Evolutionary conservation across 2,797 vertebrate species (phyloP), one percentile per base, ranked within the genome.

Genomic region (Muscicapa striata): DNA sequence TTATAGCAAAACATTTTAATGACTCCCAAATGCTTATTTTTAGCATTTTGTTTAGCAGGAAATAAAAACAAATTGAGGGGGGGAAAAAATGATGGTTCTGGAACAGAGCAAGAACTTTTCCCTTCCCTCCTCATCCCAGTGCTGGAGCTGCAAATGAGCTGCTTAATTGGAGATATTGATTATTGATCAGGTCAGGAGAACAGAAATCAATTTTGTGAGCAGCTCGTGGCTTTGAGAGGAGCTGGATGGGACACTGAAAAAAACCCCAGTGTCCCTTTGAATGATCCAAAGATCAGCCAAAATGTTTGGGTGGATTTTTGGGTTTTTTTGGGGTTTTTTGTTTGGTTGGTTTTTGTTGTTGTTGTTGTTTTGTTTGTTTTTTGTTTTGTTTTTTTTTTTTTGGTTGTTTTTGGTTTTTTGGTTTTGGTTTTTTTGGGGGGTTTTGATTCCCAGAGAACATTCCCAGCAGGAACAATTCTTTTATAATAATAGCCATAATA

Each of bases 11-110:
- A 75, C 52, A 23, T 82, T 83, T n/a, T 89, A 78, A 80, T 87
- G 79, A 48, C 46, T 89, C 89, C 91, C 91, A 85, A 91, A 48
- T 16, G 81, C 41, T 92, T 94, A 48, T 83, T 91, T 94, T 89
- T 85, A 93, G 81, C 10, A 23, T 82, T 92, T 75, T 76, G 59
- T 74, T 93, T 62, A 76, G 89, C 92, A 94, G 91, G 87, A 92
- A 93, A 94, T 92, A 87, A 89, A 95, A 94, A 76, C 63, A 87
- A 93, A 23, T 30, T 48, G 23, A 0, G 13, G 21, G n/a, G 29
- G 5, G 7, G 9, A 10, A 2, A 4, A 9, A 45, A 15, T 18
- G 54, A 30, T 75, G 45, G 23, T 43, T 92, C 72, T 90, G 30
- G 29, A 18, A 20, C 13, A 20, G 43, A 85, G 59, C 52, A 54